A percentile compares a stretch with the other conserved stretches of the same genome.
Conservation (phyloP, 1,140 invertebrate species). For the Ephestia elutella region DNA sequence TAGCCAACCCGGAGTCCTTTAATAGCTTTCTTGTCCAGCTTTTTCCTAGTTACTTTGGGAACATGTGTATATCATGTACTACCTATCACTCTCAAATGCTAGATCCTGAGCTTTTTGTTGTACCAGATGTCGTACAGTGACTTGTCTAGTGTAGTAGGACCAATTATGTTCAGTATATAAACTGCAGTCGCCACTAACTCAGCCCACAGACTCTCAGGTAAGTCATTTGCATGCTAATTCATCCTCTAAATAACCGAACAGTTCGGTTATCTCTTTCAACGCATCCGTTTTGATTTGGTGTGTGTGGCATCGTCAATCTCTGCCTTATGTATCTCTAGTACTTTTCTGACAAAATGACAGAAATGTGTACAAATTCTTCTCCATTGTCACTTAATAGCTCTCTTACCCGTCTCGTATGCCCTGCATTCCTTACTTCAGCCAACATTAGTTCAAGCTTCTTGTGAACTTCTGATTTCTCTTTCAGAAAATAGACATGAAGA, state of each 20-base stretch:
- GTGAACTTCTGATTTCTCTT: neutral
- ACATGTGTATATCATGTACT: neutral
- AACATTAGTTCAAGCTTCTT: neutral
- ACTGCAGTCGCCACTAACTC: neutral
- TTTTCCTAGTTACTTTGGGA: neutral
- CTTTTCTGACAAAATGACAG: neutral
- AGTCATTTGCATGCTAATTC: neutral
- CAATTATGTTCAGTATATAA: neutral
- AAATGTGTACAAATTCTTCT: slow-evolving; percentile 4
- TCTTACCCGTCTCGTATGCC: neutral
- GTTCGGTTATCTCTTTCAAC: neutral
- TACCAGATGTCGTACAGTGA: neutral
- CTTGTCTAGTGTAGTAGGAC: neutral
- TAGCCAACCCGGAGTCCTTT: too few relatives aligned
- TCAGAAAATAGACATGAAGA: neutral
- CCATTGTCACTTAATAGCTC: slow-evolving; percentile 3
- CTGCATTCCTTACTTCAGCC: neutral
- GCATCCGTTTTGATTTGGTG: slow-evolving; percentile 6
- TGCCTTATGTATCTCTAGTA: neutral
- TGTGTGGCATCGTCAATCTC: neutral
- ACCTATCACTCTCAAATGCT: neutral
- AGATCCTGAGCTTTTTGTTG: neutral
- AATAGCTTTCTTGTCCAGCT: too few relatives aligned
- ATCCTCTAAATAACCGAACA: neutral
- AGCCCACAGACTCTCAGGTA: neutral